A percentile compares a stretch with the other conserved stretches of the same genome.
Conservation (phyloP, 2,888 invertebrate genomes). For the Petrolisthes manimaculis region DNA sequence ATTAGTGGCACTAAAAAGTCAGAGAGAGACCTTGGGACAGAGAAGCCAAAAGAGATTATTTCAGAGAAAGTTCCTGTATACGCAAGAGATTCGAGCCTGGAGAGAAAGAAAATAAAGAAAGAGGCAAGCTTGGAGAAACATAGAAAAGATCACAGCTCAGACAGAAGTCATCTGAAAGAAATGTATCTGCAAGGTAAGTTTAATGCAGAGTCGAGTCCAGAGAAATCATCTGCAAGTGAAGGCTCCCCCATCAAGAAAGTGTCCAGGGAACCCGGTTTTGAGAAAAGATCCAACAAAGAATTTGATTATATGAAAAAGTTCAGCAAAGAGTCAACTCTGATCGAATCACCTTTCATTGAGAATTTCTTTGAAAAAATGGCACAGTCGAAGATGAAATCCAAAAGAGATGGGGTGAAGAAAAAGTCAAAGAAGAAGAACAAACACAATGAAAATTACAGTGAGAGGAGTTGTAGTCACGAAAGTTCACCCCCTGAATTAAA, state of each 20-base stretch:
- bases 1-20: background rate
- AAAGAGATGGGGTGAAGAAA: background rate
- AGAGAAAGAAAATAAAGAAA: slow-evolving; percentile 32
- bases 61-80: slow-evolving; percentile 4
- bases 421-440: slow-evolving; percentile 10
- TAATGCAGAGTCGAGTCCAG: background rate
- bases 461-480: background rate
- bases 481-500: background rate
- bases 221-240: slow-evolving; percentile 9
- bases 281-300: slow-evolving; percentile 23
- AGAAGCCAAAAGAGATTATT: background rate
- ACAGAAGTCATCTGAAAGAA: slow-evolving; percentile 12
- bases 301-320: slow-evolving; percentile 38
- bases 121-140: slow-evolving; percentile 12
- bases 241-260: slow-evolving; percentile 12
- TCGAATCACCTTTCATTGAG: slow-evolving; percentile 4
- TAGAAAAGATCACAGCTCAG: slow-evolving; percentile 11
- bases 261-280: slow-evolving; percentile 29
- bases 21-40: slow-evolving; percentile 25
- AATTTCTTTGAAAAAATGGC: slow-evolving; percentile 29
- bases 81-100: slow-evolving; percentile 20
- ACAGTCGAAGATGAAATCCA: slow-evolving; percentile 17
- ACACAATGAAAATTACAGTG: background rate
- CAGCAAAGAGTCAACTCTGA: slow-evolving; percentile 16
- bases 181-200: slow-evolving; percentile 4